Conservation (phyloP, 2,888 invertebrate genomes). For the Drosophila leonis region DNA sequence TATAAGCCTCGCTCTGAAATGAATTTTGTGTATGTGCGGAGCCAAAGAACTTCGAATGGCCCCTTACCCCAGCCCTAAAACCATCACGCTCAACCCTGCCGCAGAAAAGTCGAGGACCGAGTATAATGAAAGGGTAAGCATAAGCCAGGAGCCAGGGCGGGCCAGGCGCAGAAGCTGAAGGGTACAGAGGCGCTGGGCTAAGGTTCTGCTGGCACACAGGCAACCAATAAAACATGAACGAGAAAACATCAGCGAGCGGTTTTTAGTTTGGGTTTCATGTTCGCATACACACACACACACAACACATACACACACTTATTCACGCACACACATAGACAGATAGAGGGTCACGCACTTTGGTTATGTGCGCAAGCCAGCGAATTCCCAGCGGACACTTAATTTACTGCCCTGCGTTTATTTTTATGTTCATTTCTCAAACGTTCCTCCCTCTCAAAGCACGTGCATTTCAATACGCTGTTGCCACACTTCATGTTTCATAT, state of each 20-base stretch:
- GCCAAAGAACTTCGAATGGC: conserved; percentile 60
- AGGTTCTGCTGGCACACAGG: conserved; percentile 3
- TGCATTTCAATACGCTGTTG: conserved; percentile 52
- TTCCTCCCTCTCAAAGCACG: conserved; percentile 24
- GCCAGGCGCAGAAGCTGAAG: neutral
- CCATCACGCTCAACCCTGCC: conserved; percentile 8
- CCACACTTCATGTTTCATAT: conserved; percentile 50
- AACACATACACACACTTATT: conserved; percentile 3
- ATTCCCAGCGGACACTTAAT: conserved; percentile 81
- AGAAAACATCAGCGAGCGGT: conserved; percentile 36
- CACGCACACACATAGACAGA: conserved; percentile 15
- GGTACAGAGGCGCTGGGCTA: neutral
- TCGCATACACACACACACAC: conserved; percentile 9
- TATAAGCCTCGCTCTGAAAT: conserved; percentile 56
- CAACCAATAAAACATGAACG: conserved; percentile 56
- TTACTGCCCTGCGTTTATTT: conserved; percentile 66
- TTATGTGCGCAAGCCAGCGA: conserved; percentile 34
- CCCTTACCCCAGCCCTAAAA: neutral
- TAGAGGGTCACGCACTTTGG: conserved; percentile 38
- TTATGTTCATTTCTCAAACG: conserved; percentile 63
- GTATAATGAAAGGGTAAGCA: conserved; percentile 74
- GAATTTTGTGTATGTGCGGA: conserved; percentile 54
- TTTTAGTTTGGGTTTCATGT: conserved; percentile 36
- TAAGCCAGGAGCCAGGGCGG: conserved; percentile 26
- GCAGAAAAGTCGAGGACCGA: conserved; percentile 33